These are phyloP conservation scores for Troglohyphantes excavatus DNA, from an alignment of 2,888 invertebrate species.

Conservation along the genomic window DNA sequence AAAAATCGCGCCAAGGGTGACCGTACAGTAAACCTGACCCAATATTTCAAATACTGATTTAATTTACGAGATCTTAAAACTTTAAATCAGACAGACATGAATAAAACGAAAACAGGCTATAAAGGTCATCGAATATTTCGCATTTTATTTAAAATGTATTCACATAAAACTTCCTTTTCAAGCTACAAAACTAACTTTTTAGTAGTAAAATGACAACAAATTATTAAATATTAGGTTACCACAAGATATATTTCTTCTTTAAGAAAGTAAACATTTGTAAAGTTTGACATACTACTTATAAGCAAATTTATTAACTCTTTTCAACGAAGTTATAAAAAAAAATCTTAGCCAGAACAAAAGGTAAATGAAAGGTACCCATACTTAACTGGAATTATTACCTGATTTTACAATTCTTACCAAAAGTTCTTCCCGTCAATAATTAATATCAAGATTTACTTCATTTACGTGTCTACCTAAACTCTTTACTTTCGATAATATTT, in stretches of 20 bases:
- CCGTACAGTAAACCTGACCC: too few relatives aligned
- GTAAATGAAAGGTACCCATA: background rate
- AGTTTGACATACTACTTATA: background rate
- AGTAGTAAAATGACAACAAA: too few relatives aligned
- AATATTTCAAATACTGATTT: too few relatives aligned
- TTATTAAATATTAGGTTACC: background rate
- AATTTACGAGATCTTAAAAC: too few relatives aligned
- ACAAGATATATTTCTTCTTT: background rate
- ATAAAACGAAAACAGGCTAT: too few relatives aligned
- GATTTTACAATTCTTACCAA: background rate
- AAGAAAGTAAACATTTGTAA: background rate
- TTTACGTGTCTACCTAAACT: slow-evolving; percentile 45
- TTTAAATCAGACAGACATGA: too few relatives aligned
- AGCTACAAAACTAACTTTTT: too few relatives aligned
- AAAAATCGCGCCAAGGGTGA: too few relatives aligned
- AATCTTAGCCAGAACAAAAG: background rate
- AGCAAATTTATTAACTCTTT: background rate
- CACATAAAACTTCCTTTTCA: too few relatives aligned
- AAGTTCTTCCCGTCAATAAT: background rate
- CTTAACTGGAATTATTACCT: too few relatives aligned
- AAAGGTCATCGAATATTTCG: too few relatives aligned
- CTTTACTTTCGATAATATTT: slow-evolving; percentile 24
- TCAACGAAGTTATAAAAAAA: background rate
- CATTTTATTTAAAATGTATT: too few relatives aligned
- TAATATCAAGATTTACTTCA: background rate